A percentile compares a stretch with the other conserved stretches of the same genome.
Evolutionary conservation across 1,140 invertebrate species (phyloP).

Genomic region (Onthophagus taurus): DNA sequence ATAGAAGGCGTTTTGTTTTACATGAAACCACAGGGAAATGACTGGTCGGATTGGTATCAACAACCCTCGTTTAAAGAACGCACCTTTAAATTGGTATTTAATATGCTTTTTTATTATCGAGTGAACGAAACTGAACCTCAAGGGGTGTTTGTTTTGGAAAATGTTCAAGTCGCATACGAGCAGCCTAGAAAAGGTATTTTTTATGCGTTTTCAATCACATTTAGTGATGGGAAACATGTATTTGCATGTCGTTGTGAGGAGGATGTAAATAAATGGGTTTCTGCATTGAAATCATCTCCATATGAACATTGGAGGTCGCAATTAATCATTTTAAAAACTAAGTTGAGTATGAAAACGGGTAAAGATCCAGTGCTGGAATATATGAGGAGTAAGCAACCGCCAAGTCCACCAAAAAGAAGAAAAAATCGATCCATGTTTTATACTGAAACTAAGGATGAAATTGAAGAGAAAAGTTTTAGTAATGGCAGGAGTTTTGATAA

Average conservation of each 20-base stretch:
- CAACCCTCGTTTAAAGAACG: constrained; percentile 34
- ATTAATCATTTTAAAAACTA: constrained; percentile 31
- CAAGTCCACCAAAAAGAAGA: constrained; percentile 21
- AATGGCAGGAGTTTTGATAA: constrained; percentile 13
- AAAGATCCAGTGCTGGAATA: constrained; percentile 33
- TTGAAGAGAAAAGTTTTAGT: constrained; percentile 21
- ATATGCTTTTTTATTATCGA: constrained; percentile 34
- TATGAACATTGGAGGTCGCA: constrained; percentile 36
- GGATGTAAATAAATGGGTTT: constrained; percentile 35
- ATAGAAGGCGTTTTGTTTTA: constrained; percentile 33
- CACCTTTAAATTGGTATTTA: constrained; percentile 32
- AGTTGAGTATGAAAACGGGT: constrained; percentile 32
- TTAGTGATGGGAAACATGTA: constrained; percentile 34
- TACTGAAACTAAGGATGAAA: constrained; percentile 24
- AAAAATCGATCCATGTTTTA: constrained; percentile 30
- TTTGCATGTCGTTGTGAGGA: constrained; percentile 34
- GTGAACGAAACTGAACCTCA: constrained; percentile 31
- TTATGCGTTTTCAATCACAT: constrained; percentile 35
- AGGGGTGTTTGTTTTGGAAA: constrained; percentile 34
- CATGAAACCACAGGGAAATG: constrained; percentile 32
- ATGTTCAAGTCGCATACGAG: constrained; percentile 35
- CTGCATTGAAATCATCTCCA: constrained; percentile 31
- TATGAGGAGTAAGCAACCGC: constrained; percentile 21
- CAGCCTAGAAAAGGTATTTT: constrained; percentile 29
- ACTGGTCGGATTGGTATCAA: constrained; percentile 38